phyloP scores from a whole-genome alignment of 53 echinoderm and acorn worm genomes.

The Echinometra lucunter region DNA sequence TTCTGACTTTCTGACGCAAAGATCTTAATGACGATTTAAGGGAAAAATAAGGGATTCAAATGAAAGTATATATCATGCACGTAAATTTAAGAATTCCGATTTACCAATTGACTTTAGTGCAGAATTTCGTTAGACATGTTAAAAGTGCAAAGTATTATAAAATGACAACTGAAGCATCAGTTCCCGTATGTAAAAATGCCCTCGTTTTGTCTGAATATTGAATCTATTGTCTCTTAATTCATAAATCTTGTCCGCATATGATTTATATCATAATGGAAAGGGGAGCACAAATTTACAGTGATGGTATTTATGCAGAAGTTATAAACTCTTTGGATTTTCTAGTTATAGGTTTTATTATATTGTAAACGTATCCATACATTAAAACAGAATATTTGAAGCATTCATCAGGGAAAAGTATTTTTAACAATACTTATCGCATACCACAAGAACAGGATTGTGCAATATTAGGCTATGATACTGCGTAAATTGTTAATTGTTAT shows the following conservation, averaged over 20 bases:
- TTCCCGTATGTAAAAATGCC: not conserved
- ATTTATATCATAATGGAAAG: not conserved
- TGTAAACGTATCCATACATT: not conserved
- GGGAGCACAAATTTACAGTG: not conserved
- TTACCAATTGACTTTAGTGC: not conserved
- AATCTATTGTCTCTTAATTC: not conserved
- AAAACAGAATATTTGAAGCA: not conserved
- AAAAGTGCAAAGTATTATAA: no score
- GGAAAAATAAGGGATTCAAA: not conserved
- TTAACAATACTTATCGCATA: not conserved
- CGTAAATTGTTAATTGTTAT: not conserved
- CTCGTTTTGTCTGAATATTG: not conserved
- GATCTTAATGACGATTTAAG: no score
- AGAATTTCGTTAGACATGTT: no score
- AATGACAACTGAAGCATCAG: not conserved
- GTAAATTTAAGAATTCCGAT: not conserved
- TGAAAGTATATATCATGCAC: not conserved
- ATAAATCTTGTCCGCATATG: not conserved
- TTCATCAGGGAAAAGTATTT: constrained; percentile 27
- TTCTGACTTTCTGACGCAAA: no score
- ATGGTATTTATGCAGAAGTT: not conserved
- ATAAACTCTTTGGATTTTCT: not conserved
- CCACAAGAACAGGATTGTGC: not conserved
- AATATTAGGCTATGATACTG: constrained; percentile 8
- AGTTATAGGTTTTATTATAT: not conserved